phyloP scores from a whole-genome alignment of 2,113 vertebrate species.

The Phalacrocorax brasilianus region DNA sequence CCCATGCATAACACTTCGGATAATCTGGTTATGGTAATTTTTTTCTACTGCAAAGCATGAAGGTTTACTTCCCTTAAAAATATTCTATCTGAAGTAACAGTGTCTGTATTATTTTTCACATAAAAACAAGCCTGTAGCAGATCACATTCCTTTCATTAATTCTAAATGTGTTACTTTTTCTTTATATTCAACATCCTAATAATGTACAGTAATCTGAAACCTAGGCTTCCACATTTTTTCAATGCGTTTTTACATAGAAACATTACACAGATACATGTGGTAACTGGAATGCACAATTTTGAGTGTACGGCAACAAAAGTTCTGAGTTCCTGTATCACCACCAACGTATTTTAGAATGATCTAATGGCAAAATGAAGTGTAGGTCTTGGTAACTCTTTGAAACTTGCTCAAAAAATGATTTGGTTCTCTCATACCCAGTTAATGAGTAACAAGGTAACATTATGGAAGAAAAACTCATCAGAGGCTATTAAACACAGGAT shows the following conservation, averaged over 20 bases:
- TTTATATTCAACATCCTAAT: neutral
- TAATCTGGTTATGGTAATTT: neutral
- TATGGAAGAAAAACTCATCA: neutral
- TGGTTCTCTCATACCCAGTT: neutral
- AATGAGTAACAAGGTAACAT: neutral
- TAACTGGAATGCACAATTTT: neutral
- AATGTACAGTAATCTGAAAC: neutral
- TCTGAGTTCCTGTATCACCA: neutral
- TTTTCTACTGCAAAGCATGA: neutral
- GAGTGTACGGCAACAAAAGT: neutral
- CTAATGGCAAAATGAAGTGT: neutral
- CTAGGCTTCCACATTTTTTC: neutral
- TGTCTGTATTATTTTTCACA: neutral
- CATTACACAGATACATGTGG: neutral
- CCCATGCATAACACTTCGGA: neutral
- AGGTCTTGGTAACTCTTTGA: neutral
- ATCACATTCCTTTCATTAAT: neutral
- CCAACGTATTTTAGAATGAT: neutral
- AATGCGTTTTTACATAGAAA: neutral
- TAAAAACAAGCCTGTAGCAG: neutral
- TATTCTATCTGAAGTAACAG: neutral
- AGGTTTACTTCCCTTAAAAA: neutral
- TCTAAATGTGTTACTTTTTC: neutral
- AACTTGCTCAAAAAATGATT: neutral
- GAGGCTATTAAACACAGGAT: neutral